phyloP scores from a whole-genome alignment of 2,113 vertebrate genomes.

The Hypocryptadius cinnamomeus region DNA sequence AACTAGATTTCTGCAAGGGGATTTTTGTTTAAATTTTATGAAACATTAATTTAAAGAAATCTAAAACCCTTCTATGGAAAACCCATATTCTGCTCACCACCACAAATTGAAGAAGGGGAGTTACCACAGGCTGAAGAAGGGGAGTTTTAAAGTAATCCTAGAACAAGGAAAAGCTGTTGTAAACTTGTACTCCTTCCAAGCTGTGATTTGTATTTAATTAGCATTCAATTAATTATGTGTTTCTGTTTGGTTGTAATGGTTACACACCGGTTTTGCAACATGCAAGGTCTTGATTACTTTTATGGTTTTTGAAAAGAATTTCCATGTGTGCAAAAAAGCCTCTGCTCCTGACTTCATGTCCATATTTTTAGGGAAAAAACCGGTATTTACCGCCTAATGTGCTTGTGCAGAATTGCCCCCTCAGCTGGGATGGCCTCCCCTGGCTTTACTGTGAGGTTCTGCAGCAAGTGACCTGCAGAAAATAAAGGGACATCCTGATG shows the following conservation, averaged over 20 bases:
- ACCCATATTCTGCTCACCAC: not conserved
- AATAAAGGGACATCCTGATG: not conserved
- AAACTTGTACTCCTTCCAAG: conserved; percentile 12
- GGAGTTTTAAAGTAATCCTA: not conserved
- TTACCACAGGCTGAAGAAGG: not conserved
- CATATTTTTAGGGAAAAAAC: not conserved
- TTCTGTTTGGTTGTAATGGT: conserved; percentile 28
- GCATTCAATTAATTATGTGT: conserved; percentile 22
- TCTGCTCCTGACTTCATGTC: not conserved
- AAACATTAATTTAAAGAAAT: not conserved
- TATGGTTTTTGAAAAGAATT: not conserved
- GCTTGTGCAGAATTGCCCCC: not conserved
- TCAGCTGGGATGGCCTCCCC: not conserved
- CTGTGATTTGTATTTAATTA: conserved; percentile 58
- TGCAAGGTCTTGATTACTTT: not conserved
- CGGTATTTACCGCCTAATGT: not conserved
- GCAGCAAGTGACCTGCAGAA: not conserved
- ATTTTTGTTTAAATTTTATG: not conserved
- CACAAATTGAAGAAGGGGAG: not conserved
- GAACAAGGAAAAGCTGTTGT: not conserved
- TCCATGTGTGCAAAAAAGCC: not conserved
- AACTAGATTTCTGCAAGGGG: not conserved
- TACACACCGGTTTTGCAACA: conserved; percentile 21
- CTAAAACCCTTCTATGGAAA: not conserved
- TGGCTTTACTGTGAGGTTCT: not conserved